A percentile compares a stretch with the other conserved stretches of the same genome.
These are phyloP conservation scores for Rhyacophila brunnea DNA, from an alignment of 1,140 invertebrate species.

Conservation along the genomic window DNA sequence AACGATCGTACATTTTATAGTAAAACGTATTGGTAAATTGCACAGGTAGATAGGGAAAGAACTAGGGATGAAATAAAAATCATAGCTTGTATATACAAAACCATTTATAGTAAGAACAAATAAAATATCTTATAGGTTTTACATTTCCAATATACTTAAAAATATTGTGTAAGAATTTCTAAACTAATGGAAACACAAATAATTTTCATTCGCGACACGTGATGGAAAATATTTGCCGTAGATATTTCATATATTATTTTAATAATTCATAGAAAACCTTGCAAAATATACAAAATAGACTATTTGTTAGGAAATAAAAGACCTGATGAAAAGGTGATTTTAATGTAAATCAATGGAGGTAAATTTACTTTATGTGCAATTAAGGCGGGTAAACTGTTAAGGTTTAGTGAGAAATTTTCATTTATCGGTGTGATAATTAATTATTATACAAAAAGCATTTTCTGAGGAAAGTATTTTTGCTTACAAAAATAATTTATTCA, in stretches of 20 bases:
- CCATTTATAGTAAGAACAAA: conserved; percentile 35
- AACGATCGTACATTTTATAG: no score
- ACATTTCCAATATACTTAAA: conserved; percentile 27
- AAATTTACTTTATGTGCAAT: no score
- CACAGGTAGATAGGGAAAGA: background rate
- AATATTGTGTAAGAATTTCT: conserved; percentile 28
- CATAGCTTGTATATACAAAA: conserved; percentile 29
- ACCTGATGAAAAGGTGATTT: no score
- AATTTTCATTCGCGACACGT: conserved; percentile 18
- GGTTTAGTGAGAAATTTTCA: no score
- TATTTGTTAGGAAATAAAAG: no score
- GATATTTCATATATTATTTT: conserved; percentile 23
- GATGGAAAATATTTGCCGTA: conserved; percentile 23
- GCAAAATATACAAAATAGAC: no score
- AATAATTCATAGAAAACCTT: background rate
- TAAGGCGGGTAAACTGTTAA: no score
- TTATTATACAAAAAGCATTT: no score
- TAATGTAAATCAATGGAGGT: no score
- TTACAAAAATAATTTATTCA: background rate
- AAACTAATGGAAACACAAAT: conserved; percentile 34
- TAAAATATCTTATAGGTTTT: conserved; percentile 27
- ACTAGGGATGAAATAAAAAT: conserved; percentile 9
- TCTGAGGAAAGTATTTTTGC: no score
- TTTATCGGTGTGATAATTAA: no score
- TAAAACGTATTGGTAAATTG: no score